Conservation (phyloP, 1,140 invertebrate species). For the Kradibia gibbosae region DNA sequence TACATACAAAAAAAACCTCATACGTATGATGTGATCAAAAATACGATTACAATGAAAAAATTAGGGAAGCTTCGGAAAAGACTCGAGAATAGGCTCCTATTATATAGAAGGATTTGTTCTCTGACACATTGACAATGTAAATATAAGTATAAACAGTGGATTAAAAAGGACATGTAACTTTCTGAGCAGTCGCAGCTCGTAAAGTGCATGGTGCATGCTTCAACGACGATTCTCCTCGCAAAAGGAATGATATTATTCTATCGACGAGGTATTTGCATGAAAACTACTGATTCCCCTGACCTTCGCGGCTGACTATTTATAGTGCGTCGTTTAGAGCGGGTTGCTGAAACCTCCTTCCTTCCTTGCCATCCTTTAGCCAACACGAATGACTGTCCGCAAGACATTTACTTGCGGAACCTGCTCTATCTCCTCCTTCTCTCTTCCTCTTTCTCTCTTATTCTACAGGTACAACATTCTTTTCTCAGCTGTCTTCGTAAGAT, state of each 20-base stretch:
- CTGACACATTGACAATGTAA: too few relatives aligned
- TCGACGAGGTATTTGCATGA: constrained; percentile 64
- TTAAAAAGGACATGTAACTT: constrained; percentile 17
- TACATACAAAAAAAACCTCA: too few relatives aligned
- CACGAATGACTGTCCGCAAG: neutral
- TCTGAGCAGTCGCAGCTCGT: constrained; percentile 6
- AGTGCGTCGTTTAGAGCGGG: constrained; percentile 25
- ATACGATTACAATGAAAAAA: neutral
- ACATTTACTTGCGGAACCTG: constrained; percentile 37
- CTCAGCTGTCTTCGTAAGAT: neutral
- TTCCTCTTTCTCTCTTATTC: neutral
- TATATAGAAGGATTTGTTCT: neutral
- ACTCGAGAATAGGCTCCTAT: too few relatives aligned
- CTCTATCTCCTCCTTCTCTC: neutral
- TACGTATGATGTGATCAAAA: too few relatives aligned
- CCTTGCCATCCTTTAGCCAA: neutral
- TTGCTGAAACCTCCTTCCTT: neutral
- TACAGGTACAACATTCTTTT: too few relatives aligned
- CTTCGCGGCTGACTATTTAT: constrained; percentile 56
- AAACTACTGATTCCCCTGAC: constrained; percentile 64
- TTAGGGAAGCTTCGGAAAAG: too few relatives aligned
- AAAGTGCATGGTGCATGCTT: neutral
- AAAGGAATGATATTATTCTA: constrained; percentile 62
- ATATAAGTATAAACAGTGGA: neutral
- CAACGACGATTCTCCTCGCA: constrained; percentile 11